Base-by-base conservation (phyloP, 2,113 vertebrate genomes). In the Phaethon lepturus region DNA sequence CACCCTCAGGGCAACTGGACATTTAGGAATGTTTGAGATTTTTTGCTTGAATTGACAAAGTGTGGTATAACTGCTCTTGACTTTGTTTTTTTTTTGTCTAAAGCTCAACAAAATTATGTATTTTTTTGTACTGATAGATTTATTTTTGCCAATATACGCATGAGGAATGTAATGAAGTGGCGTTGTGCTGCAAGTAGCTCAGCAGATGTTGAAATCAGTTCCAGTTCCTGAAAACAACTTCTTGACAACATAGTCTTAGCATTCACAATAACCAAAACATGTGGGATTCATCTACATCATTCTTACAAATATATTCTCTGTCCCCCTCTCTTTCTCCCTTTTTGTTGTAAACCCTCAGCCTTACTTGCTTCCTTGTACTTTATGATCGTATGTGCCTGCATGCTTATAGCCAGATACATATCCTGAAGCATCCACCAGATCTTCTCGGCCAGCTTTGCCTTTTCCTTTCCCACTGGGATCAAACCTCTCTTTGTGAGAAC, bases 351-450 rank as follows among this genome's bases (percentile, higher is more conserved):
- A 78, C 58, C 79, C 76, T 83, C 91, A 95, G 59, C 82, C 94
- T 97, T 98, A 98, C 97, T 98, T 98, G 96, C 97, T 97, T 58
- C 98, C 99, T 97, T 98, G 98, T 88, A 99, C 98, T 98, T 99
- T 99, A 98, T 99, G 99, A 98, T 99, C 99, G 0, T 99, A 99
- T 9, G 99, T 98, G 95, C 99, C 99, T 12, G 98, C 98, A 15
- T 99, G 99, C 97, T 99, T 99, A 98, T 99, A 99, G 94, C 99
- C 99, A 2, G 99, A 98, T 92, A 99, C 99, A 15, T 99, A 99
- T 96, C 99, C 99, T 0, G 99, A 99, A 31, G 97, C 98, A 91
- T 99, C 99, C 91, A 99, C 99, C 95, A 99, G 90, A 91, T 99
- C 99, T 89, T 99, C 99, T 10, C 99, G 98, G 31, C 99, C 99